phyloP scores from a whole-genome alignment of 2,113 vertebrate species.

The Oceanites oceanicus region DNA sequence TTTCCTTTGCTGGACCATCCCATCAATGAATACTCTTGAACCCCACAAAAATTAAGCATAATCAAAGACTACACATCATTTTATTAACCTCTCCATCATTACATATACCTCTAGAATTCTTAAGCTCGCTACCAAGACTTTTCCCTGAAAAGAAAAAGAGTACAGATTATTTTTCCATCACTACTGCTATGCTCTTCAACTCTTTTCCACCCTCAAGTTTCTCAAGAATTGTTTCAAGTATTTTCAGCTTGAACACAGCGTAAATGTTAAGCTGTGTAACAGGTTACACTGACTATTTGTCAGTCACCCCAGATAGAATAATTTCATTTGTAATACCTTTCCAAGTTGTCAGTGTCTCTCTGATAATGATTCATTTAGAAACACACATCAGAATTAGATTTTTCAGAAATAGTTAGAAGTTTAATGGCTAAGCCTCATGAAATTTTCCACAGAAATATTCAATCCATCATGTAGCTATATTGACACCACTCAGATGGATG shows the following conservation, averaged over 20 bases:
- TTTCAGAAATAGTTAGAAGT: neutral
- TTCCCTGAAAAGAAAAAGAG: neutral
- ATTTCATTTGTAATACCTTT: neutral
- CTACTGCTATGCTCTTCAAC: neutral
- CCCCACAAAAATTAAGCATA: neutral
- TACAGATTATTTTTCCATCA: neutral
- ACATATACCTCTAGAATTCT: neutral
- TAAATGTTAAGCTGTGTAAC: neutral
- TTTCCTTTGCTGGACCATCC: neutral
- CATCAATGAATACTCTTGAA: neutral
- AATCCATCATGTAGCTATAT: neutral
- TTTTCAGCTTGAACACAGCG: neutral
- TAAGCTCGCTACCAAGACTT: neutral
- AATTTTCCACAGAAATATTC: neutral
- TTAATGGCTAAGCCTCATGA: neutral
- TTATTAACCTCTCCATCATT: neutral
- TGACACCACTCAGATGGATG: neutral
- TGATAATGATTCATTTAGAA: neutral
- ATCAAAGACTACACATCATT: neutral
- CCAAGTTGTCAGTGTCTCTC: neutral
- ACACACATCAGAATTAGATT: neutral
- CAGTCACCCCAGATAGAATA: fast-evolving
- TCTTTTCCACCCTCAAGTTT: neutral
- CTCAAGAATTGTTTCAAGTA: neutral
- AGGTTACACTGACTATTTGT: neutral